Percentiles rank a stretch among this genome's conserved stretches.
These are phyloP conservation scores for Enteromius mattozi DNA, from an alignment of 2,797 vertebrate species.

Conservation along the genomic window DNA sequence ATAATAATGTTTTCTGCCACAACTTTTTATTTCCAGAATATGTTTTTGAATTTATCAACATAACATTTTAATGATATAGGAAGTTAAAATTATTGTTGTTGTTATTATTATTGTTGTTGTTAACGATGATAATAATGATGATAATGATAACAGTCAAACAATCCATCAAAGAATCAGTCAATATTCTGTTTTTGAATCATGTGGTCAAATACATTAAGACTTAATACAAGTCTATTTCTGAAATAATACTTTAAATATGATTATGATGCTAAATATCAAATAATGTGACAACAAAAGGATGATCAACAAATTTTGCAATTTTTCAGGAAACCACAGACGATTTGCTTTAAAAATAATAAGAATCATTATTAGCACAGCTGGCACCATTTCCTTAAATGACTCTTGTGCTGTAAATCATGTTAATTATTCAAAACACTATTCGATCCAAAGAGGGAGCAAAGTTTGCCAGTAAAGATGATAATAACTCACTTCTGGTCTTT, in stretches of 20 bases:
- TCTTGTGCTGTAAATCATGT: background rate
- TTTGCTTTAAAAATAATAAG: background rate
- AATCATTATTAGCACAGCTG: background rate
- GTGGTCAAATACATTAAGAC: background rate
- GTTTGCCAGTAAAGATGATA: constrained; percentile 20
- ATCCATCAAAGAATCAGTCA: too few species aligned
- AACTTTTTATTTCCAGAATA: too few species aligned
- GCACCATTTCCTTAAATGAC: background rate
- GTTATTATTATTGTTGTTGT: too few species aligned
- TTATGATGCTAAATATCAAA: background rate
- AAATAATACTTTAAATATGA: background rate
- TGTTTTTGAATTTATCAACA: too few species aligned
- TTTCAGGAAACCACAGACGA: background rate
- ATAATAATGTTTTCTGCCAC: too few species aligned
- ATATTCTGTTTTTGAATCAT: too few species aligned
- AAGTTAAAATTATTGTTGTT: too few species aligned
- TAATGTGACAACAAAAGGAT: background rate
- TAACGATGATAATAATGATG: too few species aligned
- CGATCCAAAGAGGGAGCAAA: background rate
- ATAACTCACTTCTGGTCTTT: constrained; percentile 55
- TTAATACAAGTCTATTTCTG: background rate
- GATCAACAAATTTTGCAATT: background rate
- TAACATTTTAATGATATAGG: too few species aligned
- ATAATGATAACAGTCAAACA: too few species aligned
- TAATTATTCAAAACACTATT: constrained; percentile 1